Conservation (phyloP, 2,797 vertebrate genomes). For the Gymnoscopelus microlampas region DNA sequence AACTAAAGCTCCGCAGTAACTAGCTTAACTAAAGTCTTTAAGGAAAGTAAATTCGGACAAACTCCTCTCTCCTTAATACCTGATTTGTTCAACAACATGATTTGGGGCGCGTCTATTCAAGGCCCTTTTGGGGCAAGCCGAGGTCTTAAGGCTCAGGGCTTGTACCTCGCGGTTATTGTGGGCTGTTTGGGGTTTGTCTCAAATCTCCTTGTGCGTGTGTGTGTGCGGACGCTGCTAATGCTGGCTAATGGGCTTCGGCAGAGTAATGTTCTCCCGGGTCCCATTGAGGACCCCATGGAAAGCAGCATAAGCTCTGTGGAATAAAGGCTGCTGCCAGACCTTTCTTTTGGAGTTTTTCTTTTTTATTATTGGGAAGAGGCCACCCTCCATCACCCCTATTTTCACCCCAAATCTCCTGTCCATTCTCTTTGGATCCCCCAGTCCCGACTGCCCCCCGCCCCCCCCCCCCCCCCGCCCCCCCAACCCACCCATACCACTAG, state of each 20-base stretch:
- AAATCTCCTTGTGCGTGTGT: constrained; percentile 93
- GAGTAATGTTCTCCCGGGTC: constrained; percentile 74
- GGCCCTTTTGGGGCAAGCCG: constrained; percentile 89
- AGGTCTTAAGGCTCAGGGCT: constrained; percentile 86
- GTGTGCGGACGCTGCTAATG: constrained; percentile 85
- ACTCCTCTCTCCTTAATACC: constrained; percentile 98
- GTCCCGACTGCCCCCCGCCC: constrained; percentile 45
- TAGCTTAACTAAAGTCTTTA: constrained; percentile 99
- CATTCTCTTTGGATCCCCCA: constrained; percentile 71
- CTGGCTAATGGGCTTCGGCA: constrained; percentile 93
- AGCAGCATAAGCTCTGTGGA: constrained; percentile 78
- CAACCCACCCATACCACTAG: constrained; percentile 60
- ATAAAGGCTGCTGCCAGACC: constrained; percentile 78
- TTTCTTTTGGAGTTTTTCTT: constrained; percentile 75
- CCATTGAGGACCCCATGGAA: constrained; percentile 82
- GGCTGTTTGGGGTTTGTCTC: constrained; percentile 91
- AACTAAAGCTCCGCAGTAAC: constrained; percentile 96
- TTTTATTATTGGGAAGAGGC: constrained; percentile 75
- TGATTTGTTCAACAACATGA: constrained; percentile 99
- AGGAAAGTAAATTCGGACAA: constrained; percentile 99
- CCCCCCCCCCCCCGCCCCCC: constrained; percentile 42
- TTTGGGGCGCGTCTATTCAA: constrained; percentile 99
- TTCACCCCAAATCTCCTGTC: constrained; percentile 78
- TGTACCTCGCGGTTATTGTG: constrained; percentile 85
- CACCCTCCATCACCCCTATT: constrained; percentile 78